Evolutionary conservation across 2,113 vertebrate species (phyloP), one percentile per base, ranked within the genome.

Genomic region (Cebus imitator): DNA sequence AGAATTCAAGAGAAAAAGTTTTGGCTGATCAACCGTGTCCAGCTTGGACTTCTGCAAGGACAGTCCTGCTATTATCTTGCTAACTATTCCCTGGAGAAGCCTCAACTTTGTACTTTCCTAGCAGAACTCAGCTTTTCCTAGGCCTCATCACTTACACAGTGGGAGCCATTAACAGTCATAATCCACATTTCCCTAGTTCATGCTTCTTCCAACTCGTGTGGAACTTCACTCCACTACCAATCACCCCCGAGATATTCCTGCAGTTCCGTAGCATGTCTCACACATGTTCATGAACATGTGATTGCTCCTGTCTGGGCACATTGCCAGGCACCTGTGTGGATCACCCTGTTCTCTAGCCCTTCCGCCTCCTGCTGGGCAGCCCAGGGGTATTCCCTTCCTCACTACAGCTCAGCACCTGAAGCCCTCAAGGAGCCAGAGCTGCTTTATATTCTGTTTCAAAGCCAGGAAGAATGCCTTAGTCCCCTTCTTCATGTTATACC

Each of bases 301-400:
- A 40, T 35, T 21, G 10, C 61, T 61, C 61, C 72, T n/a, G 78
- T 11, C 21, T 52, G 8, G 43, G 66, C 14, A 78, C 10, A 10
- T 2, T 0, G 13, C 57, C 21, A 93, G n/a, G 13, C 17, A 7
- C n/a, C 25, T 11, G 18, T 0, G 0, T 11, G 57, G n/a, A 40
- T 20, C 32, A 9, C 30, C 4, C 21, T 11, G 3, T 2, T 3
- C 20, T 3, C 58, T 50, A 20, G 43, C 5, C 6, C n/a, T 66
- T 27, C 70, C 2, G 5, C 43, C 18, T 52, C 43, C 75, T 45
- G 8, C 68, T 30, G 35, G 66, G 40, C 23, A 64, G 48, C 48
- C 5, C 1, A 5, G 14, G 35, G 13, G 13, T 3, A 11, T 70
- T 66, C 11, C 66, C 30, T 61, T 90, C 58, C 32, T 70, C 45